These are phyloP conservation scores for Trochalopteron elliotii DNA, from an alignment of 2,113 vertebrate species.

Conservation along the genomic window DNA sequence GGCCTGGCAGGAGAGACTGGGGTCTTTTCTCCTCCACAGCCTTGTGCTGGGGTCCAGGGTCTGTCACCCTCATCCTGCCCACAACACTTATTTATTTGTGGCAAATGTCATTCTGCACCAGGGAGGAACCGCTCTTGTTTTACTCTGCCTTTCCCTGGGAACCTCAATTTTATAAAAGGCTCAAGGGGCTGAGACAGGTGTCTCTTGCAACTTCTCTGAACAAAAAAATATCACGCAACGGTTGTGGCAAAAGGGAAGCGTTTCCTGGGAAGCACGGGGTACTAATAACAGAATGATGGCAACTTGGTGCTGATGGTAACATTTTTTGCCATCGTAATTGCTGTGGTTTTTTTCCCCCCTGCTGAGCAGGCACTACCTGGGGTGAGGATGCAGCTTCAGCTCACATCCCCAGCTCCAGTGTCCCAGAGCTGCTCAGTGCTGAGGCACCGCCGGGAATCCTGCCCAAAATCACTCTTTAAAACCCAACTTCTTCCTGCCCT, in stretches of 20 bases:
- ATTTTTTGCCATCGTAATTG: not conserved
- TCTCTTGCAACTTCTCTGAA: not conserved
- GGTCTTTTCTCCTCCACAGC: not conserved
- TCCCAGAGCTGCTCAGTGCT: fast-evolving
- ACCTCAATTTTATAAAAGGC: not conserved
- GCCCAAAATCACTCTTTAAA: not conserved
- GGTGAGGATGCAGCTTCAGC: not conserved
- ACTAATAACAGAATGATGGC: not conserved
- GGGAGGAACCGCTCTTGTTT: not conserved
- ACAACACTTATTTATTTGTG: not conserved
- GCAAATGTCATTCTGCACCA: not conserved
- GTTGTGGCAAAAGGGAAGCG: not conserved
- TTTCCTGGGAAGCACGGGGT: not conserved
- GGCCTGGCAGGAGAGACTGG: not conserved
- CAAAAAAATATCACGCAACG: not conserved
- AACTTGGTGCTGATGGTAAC: not conserved
- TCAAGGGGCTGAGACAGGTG: not conserved
- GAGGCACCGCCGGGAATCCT: fast-evolving
- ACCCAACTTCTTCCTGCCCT: fast-evolving
- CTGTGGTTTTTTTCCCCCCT: too few relatives aligned
- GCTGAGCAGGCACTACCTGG: not conserved
- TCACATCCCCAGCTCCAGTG: fast-evolving
- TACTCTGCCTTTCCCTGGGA: not conserved
- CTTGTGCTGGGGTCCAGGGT: not conserved
- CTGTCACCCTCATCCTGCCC: not conserved